Base-by-base conservation (phyloP, 2,888 invertebrate species). In the Linnaemya vulpina region DNA sequence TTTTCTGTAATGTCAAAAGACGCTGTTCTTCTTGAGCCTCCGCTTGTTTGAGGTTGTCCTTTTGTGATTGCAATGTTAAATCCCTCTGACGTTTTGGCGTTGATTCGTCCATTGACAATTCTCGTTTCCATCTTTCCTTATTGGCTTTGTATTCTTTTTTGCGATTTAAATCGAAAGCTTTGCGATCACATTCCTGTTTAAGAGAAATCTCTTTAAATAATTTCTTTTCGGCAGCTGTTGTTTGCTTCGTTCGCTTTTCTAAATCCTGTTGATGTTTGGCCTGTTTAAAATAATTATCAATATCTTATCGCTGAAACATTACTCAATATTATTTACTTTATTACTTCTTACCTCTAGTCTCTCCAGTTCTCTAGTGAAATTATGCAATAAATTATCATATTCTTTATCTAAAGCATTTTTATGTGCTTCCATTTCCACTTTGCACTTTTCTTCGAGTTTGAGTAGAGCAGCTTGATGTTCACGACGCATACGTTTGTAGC, bases 91-190 rank as follows among this genome's bases (percentile, higher is more conserved):
- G 94, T 93, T 97, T 98, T 75, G 98, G 97, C 89, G 97, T 97
- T 76, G 97, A 96, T 92, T 98, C 98, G 91, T 98, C 97, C 94
- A 97, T 96, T 63, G 97, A 97, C 87, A 98, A 94, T 91, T 98
- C 98, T 89, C 96, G 95, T 95, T 99, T 99, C 96, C 98, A 98
- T 89, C 98, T 94, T 91, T 99, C 99, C 93, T 99, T 99, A 92
- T 97, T 98, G 70, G 96, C 96, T 94, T 97, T 97, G 94, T 99
- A 99, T 93, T 99, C 98, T 92, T 97, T 97, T 93, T 99, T 98
- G 93, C 98, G 97, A 91, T 97, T 97, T 88, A 96, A 94, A 91
- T 97, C 97, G 92, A 98, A 97, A 86, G 96, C 96, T 92, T 98
- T 99, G 87, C 97, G 94, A 91, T 99, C 99, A 88, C 96, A 95